These are phyloP conservation scores for Nesogale talazaci DNA, from an alignment of 2,113 vertebrate species.

Conservation along the genomic window DNA sequence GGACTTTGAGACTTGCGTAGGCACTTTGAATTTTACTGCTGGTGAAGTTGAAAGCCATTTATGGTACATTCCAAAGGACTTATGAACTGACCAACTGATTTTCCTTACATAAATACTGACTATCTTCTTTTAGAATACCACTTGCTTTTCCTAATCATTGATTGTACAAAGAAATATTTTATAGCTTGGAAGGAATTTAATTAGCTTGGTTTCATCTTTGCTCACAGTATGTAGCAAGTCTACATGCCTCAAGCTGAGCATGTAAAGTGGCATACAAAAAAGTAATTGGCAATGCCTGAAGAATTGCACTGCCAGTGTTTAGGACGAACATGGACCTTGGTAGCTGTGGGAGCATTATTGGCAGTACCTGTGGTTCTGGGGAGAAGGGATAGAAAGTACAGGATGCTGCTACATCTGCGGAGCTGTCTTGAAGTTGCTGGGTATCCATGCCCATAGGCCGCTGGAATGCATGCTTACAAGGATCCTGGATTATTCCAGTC, in stretches of 20 bases:
- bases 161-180: neutral
- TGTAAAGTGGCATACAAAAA: neutral
- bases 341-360: too few relatives aligned
- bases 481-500: too few relatives aligned
- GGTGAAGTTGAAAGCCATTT: neutral
- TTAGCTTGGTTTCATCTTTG: neutral
- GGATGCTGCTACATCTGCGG: too few relatives aligned
- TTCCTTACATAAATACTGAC: too few relatives aligned
- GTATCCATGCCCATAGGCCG: too few relatives aligned
- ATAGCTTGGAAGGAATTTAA: neutral
- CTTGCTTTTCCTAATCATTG: neutral
- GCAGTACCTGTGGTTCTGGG: too few relatives aligned
- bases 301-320: neutral
- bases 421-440: too few relatives aligned
- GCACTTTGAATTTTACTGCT: neutral
- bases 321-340: neutral
- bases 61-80: too few relatives aligned
- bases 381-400: too few relatives aligned
- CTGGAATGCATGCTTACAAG: too few relatives aligned
- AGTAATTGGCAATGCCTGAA: neutral
- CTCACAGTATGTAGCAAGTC: neutral
- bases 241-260: neutral
- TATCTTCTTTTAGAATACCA: neutral
- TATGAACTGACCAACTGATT: too few relatives aligned
- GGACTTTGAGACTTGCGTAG: too few relatives aligned